phyloP scores from a whole-genome alignment of 2,113 vertebrate genomes.

The Corythornis madagascariensis region DNA sequence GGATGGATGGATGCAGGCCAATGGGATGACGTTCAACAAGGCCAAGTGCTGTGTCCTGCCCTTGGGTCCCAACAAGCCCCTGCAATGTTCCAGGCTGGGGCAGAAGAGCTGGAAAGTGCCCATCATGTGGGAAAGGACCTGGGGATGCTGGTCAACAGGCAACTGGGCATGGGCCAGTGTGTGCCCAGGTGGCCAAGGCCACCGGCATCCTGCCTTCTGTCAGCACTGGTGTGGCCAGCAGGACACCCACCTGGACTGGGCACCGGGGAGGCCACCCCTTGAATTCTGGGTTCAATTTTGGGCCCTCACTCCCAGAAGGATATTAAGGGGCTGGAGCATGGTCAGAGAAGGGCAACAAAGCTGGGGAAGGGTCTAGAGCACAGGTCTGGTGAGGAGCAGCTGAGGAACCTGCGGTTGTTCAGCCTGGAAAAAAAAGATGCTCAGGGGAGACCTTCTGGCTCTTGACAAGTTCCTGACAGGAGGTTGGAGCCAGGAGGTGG shows the following conservation, averaged over 20 bases:
- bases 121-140: too few species aligned
- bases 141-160: too few species aligned
- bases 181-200: not conserved
- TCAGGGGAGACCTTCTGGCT: not conserved
- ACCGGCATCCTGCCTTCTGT: not conserved
- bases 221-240: not conserved
- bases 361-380: not conserved
- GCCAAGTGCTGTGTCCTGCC: too few species aligned
- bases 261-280: not conserved
- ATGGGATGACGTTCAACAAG: too few species aligned
- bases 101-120: too few species aligned
- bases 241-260: not conserved
- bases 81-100: too few species aligned
- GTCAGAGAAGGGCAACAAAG: not conserved
- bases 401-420: not conserved
- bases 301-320: not conserved
- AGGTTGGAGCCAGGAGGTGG: not conserved
- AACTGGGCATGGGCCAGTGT: not conserved
- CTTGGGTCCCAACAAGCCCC: too few species aligned
- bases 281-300: not conserved
- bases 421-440: not conserved
- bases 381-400: not conserved
- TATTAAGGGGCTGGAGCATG: not conserved
- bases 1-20: not conserved
- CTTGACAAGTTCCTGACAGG: not conserved